Base-by-base conservation (phyloP, 2,113 vertebrate species). In the Nycticebus coucang region DNA sequence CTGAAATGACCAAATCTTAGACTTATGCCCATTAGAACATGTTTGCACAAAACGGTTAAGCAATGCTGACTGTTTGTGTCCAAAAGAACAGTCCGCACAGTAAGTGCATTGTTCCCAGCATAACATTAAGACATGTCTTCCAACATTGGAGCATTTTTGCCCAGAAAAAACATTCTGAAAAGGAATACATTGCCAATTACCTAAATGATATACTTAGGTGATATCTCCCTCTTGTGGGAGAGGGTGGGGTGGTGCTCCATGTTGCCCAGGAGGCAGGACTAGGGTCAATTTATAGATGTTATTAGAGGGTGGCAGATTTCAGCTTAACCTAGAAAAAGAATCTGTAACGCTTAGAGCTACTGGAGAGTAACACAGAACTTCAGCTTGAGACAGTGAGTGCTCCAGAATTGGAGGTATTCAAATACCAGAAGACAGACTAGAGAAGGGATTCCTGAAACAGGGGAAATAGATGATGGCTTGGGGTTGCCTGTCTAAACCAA, bases 11-110 rank as follows among this genome's bases (percentile, higher is more conserved):
- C 97, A 92, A 92, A 96, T 92, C 92, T 93, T 78, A 90, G 91
- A 95, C 37, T 97, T 81, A 74, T 81, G 66, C 75, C 92, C 88
- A 87, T 84, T 85, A 89, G 93, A 93, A 96, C 87, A 81, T 88
- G 96, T 97, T 96, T 95, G 87, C 92, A 96, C 97, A 97, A 90
- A 97, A 95, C 87, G 84, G 41, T 97, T 95, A 95, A 93, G 96
- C 92, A 95, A 97, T 91, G 57, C 71, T 69, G 59, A 45, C 86
- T 92, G 87, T 94, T 93, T 90, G 72, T 87, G 66, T 96, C 79
- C 87, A 94, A 95, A 96, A 96, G 85, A 72, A 28, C 26, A 94
- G 77, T 89, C 33, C 81, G 60, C 62, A 97, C 93, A 97, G 87
- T 92, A 59, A 88, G 26, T 28, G 35, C 74, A 95, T 97, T 96